phyloP scores from a whole-genome alignment of 1,140 invertebrate genomes.

The Pseudomyrmex dendroicus region DNA sequence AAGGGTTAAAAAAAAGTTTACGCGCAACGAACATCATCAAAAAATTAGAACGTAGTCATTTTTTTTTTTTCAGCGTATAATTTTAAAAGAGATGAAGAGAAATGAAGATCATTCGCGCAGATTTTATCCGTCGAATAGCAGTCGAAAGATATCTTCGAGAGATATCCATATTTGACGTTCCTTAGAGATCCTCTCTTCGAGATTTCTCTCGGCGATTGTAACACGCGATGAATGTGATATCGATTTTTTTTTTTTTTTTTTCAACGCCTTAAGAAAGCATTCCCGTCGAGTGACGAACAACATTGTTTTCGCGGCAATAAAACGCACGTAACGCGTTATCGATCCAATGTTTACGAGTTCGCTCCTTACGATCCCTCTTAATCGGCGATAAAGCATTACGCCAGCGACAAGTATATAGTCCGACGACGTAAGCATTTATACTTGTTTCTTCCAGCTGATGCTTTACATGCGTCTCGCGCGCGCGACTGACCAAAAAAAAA shows the following conservation, averaged over 20 bases:
- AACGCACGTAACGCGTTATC: conserved; percentile 22
- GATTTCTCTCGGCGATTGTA: conserved; percentile 8
- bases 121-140: too few relatives aligned
- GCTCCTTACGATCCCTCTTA: not conserved
- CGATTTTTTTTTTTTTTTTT: too few relatives aligned
- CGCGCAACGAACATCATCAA: too few relatives aligned
- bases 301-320: not conserved
- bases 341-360: conserved; percentile 2
- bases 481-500: not conserved
- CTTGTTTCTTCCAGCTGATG: not conserved
- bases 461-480: not conserved
- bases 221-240: not conserved
- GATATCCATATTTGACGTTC: not conserved
- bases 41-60: too few relatives aligned
- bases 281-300: conserved; percentile 14
- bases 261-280: not conserved
- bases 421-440: not conserved
- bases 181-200: not conserved
- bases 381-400: conserved; percentile 40
- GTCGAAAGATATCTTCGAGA: not conserved
- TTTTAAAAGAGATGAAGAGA: too few relatives aligned
- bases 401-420: conserved; percentile 45
- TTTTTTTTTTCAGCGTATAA: too few relatives aligned
- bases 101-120: too few relatives aligned
- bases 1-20: not conserved